These are phyloP conservation scores for Onychorhynchus coronatus DNA, from an alignment of 2,113 vertebrate genomes.

Conservation along the genomic window DNA sequence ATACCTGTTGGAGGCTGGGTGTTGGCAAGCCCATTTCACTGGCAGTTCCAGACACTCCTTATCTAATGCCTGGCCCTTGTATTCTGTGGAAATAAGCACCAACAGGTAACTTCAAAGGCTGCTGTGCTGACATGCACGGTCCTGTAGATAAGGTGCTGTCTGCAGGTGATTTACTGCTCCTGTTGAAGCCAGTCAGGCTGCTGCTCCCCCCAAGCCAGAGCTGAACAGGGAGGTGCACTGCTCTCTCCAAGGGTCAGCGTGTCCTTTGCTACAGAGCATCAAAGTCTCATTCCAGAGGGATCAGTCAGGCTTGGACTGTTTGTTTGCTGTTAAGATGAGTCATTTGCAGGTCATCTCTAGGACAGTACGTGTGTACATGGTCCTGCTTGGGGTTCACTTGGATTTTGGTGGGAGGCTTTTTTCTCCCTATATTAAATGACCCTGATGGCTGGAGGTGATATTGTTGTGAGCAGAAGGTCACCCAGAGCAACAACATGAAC, in stretches of 20 bases:
- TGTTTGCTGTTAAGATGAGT: background rate
- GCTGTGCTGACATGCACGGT: background rate
- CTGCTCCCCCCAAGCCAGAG: background rate
- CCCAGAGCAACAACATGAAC: background rate
- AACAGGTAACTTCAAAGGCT: background rate
- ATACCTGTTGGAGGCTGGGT: background rate
- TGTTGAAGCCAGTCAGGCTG: background rate
- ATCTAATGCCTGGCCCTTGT: background rate
- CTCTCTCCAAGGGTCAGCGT: background rate
- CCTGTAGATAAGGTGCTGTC: background rate
- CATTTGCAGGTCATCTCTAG: background rate
- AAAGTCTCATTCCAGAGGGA: background rate
- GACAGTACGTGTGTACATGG: background rate
- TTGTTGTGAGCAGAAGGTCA: background rate
- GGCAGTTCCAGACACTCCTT: background rate
- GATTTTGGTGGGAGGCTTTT: background rate
- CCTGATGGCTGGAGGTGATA: background rate
- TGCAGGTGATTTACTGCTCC: background rate
- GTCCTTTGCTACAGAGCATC: background rate
- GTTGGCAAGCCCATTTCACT: background rate
- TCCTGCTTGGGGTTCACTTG: background rate
- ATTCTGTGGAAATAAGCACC: background rate
- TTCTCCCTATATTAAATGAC: background rate
- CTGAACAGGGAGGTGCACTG: background rate
- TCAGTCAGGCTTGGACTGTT: background rate